Evolutionary conservation across 2,888 invertebrate species (phyloP), one percentile per base, ranked within the genome.

Genomic region (Anoncus sp.): DNA sequence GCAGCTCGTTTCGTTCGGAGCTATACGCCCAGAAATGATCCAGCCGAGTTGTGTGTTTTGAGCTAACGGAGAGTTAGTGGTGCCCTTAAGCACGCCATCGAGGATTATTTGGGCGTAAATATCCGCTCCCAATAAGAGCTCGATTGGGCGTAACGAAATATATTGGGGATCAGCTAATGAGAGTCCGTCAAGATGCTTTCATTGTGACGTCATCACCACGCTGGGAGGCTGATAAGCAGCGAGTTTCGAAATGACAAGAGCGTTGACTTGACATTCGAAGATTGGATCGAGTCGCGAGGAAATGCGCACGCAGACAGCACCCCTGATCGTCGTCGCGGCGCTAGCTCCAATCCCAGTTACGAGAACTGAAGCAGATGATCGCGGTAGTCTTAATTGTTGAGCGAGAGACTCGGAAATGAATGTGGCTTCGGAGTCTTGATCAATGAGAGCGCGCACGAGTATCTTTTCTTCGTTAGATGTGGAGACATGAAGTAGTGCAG

Each of bases 31-130:
- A 6, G 67, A 66, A 6, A 74, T 43, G 1, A 67, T 47, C 74
- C 62, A 69, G 20, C 69, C 75, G 3, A 75, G 24, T n/a, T 31
- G 43, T 2, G 69, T 69, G 14, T 69, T 69, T 49, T 75, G 75
- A 10, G 45, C 69, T 3, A 69, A 14, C 14, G 53, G 55, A 12
- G 16, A 12, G n/a, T 45, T 38, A 7, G 43, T 3, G 1, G n/a
- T 1, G 10, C 63, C 75, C 27, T 69, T 62, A 7, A 31, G 45
- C 6, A 63, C 22, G 7, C 69, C 63, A n/a, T 69, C 45, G 4
- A 40, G 31, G 6, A 75, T 35, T 7, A 67, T 7, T 7, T 45
- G 35, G 6, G 51, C 40, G 45, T 62, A 75, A 1, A 45, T 9
- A n/a, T 69, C 69, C 1, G 69, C 69, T 2, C 75, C 75, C 3